Base-by-base conservation (phyloP, 2,888 invertebrate species). In the Rapana venosa region DNA sequence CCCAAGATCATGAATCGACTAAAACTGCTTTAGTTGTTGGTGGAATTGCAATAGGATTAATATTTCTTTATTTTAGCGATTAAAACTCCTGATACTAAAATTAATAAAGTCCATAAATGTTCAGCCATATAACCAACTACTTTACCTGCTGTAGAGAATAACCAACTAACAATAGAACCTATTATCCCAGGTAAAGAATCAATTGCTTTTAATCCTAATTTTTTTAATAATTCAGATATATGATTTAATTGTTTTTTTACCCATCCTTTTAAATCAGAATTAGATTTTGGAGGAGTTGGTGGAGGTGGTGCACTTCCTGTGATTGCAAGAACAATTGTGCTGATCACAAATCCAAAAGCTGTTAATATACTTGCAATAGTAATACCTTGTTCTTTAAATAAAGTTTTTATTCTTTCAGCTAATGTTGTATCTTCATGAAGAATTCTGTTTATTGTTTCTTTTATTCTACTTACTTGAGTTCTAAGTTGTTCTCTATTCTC, bases 81-180 rank as follows among this genome's bases (percentile, higher is more conserved):
- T 47, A n/a, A n/a, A 47, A 47, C 8, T 47, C 47, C 47, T 47
- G 47, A 2, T 5, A 5, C n/a, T 74, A 74, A 74, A 74, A 74
- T n/a, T 74, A 74, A n/a, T 30, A 74, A 79, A 79, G 79, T 79
- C 79, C 32, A 17, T 35, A 35, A 79, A n/a, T 79, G 79, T 17
- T 79, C 79, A 0, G 79, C 79, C 79, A 79, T 79, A 79, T 79
- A 79, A 79, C 79, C 79, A 35, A 79, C 79, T 35, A 79, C 79
- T 17, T 79, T 79, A 2, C 79, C 79, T 0, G 2, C 35, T 79
- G 79, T 79, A 17, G 79, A 79, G 1, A 79, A 79, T 17, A 79
- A n/a, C 79, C 79, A 79, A 79, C 79, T 79, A 79, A 79, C 79
- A 35, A 79, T 35, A 79, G 74, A 1, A 2, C 79, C 79, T 79